Conservation (phyloP, 2,797 vertebrate genomes). For the Mus minutoides region DNA sequence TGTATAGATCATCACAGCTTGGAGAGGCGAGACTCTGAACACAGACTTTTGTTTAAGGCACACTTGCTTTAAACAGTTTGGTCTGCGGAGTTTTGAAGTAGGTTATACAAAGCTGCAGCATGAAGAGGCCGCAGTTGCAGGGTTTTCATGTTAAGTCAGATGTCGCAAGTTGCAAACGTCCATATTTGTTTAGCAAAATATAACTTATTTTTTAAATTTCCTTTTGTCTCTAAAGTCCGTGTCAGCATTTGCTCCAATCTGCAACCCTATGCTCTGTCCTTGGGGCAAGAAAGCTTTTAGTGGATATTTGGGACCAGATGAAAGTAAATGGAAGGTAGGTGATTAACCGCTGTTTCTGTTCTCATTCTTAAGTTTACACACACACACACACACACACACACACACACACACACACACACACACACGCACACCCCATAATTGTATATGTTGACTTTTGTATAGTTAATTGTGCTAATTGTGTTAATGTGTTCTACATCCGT, state of each 20-base stretch:
- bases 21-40: background rate
- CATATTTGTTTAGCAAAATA: conserved; percentile 35
- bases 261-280: conserved; percentile 95
- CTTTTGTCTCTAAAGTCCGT: conserved; percentile 89
- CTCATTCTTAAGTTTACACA: background rate
- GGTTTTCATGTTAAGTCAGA: conserved; percentile 2
- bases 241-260: conserved; percentile 97
- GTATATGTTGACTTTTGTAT: background rate
- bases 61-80: background rate
- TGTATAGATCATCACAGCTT: background rate
- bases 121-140: background rate
- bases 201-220: conserved; percentile 34
- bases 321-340: conserved; percentile 95
- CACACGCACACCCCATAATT: background rate
- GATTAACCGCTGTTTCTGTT: accelerated
- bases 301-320: conserved; percentile 94
- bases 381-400: background rate
- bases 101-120: background rate
- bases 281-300: conserved; percentile 98
- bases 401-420: background rate
- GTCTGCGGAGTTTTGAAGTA: background rate
- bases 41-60: background rate
- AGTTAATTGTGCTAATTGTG: background rate
- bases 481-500: background rate
- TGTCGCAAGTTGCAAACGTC: background rate